Evolutionary conservation across 2,888 invertebrate species (phyloP).

Genomic region (Callinectes sapidus): DNA sequence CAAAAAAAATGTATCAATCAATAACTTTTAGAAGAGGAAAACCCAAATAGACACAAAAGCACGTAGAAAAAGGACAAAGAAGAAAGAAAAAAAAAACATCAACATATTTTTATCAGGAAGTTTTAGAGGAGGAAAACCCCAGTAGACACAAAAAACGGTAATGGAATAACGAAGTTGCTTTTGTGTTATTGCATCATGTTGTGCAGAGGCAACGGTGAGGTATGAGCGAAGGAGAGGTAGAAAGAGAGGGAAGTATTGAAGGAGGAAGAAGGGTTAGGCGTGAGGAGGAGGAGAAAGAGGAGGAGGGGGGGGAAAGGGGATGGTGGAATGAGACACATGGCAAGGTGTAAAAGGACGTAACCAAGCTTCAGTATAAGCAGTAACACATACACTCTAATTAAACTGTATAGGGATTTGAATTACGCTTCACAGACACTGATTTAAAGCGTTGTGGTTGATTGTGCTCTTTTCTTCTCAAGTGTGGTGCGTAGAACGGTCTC

Average conservation of each 20-base stretch:
- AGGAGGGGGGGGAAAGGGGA: not conserved
- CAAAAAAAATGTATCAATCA: not conserved
- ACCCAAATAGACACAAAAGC: not conserved
- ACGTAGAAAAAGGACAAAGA: not conserved
- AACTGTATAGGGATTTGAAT: not conserved
- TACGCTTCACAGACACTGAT: not conserved
- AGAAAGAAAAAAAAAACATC: not conserved
- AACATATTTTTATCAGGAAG: not conserved
- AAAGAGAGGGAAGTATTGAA: not conserved
- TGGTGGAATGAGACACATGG: not conserved
- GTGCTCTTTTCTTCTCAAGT: too few relatives aligned
- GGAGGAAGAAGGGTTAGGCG: not conserved
- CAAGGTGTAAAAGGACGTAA: not conserved
- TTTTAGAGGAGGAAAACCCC: not conserved
- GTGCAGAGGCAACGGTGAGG: not conserved
- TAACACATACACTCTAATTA: not conserved
- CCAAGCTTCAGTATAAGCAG: not conserved
- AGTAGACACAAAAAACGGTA: not conserved
- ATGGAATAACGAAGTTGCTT: not conserved
- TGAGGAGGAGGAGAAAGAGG: not conserved
- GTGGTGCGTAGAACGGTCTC: too few relatives aligned
- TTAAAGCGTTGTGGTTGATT: not conserved
- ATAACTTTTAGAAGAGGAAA: not conserved
- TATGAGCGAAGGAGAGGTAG: not conserved
- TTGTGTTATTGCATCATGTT: constrained; percentile 4